Evolutionary conservation across 2,113 vertebrate genomes (phyloP), one percentile per base, ranked within the genome.

Genomic region (Boulengerochromis microlepis): DNA sequence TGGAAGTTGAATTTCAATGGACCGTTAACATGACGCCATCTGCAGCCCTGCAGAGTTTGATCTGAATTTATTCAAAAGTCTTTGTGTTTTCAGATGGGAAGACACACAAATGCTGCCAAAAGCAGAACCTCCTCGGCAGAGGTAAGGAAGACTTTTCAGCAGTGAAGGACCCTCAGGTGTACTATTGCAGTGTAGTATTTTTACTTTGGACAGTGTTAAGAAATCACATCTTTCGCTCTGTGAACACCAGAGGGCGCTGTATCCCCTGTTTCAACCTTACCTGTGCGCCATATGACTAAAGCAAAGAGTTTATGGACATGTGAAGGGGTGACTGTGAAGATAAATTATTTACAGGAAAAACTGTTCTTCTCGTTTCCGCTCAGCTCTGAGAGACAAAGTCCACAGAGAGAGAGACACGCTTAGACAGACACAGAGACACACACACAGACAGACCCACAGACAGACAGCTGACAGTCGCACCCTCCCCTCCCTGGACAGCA

Each of bases 101-200:
- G 11, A 4, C 4, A 0, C 64, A 35, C 10, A 69, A 38, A 38
- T 3, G 2, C 33, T 69, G 10, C 4, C 7, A 4, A 1, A 69
- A 69, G 33, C 64, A 38, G 19, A 2, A 8, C 61, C 61, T 8
- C 33, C 33, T n/a, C 19, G 13, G 11, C 18, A 35, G 31, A 66
- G 4, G 61, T 35, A 0, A 35, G 10, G 61, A 66, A 74, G 66
- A 16, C 22, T 4, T 0, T 16, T 0, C 38, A 74, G 40, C 38
- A 11, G 40, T 1, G 69, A 74, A 26, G 13, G 13, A 10, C 69
- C 40, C 22, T 45, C 69, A 1, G 22, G 1, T 47, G 35, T 16
- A 7, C 22, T 15, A 10, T 18, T 71, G 38, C 8, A 45, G 5
- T 4, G 13, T 13, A 45, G 66, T 45, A 10, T 74, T 45, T 74